These are phyloP conservation scores for Pseudolycoriella hygida DNA, from an alignment of 2,888 invertebrate species.

Conservation along the genomic window DNA sequence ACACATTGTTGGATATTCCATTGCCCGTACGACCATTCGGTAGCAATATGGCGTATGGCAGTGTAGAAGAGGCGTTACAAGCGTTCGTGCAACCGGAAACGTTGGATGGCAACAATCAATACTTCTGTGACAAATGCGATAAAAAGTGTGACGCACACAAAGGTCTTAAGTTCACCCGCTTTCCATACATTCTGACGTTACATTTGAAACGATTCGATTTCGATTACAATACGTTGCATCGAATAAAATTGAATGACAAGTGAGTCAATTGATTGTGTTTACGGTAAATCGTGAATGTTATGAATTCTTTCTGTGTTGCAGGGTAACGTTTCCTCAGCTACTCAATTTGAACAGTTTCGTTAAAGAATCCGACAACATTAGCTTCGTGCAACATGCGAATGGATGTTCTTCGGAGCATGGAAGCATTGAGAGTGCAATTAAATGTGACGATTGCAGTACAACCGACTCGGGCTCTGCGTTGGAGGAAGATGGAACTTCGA, in stretches of 20 bases:
- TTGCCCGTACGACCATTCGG: slow-evolving; percentile 72
- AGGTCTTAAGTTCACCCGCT: slow-evolving; percentile 68
- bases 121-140: slow-evolving; percentile 70
- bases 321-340: slow-evolving; percentile 65
- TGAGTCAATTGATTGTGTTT: slow-evolving; percentile 25
- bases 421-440: slow-evolving; percentile 29
- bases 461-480: slow-evolving; percentile 50
- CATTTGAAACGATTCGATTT: slow-evolving; percentile 83
- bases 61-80: slow-evolving; percentile 65
- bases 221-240: slow-evolving; percentile 64
- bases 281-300: background rate
- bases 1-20: slow-evolving; percentile 72
- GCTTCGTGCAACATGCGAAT: slow-evolving; percentile 14
- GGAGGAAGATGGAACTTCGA: slow-evolving; percentile 41
- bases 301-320: slow-evolving; percentile 19
- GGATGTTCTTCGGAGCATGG: slow-evolving; percentile 28
- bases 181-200: slow-evolving; percentile 71
- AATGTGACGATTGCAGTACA: slow-evolving; percentile 47
- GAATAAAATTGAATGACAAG: slow-evolving; percentile 78
- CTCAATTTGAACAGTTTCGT: slow-evolving; percentile 63
- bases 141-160: slow-evolving; percentile 81
- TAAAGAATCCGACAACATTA: slow-evolving; percentile 19
- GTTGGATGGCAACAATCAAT: slow-evolving; percentile 68
- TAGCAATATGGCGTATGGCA: slow-evolving; percentile 53
- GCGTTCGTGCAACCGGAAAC: slow-evolving; percentile 75